Percentiles rank a stretch among this genome's conserved stretches.
phyloP scores from a whole-genome alignment of 2,888 invertebrate species.

The Tetragonisca angustula region DNA sequence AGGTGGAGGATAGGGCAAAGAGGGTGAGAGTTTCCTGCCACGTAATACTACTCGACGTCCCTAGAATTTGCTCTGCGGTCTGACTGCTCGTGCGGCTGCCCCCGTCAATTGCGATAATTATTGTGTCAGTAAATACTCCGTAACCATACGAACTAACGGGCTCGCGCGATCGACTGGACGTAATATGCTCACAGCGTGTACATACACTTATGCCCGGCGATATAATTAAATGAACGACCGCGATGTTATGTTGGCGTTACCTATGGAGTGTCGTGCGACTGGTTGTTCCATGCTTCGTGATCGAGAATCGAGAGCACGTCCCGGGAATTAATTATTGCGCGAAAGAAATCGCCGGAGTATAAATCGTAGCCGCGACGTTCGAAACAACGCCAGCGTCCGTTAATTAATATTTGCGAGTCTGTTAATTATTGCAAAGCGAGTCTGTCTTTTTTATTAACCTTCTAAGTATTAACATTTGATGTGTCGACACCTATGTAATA shows the following conservation, averaged over 20 bases:
- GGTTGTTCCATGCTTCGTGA: not conserved
- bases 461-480: not conserved
- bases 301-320: not conserved
- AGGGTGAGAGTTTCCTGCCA: slow-evolving; percentile 53
- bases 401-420: no score
- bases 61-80: slow-evolving; percentile 81
- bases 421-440: no score
- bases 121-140: slow-evolving; percentile 81
- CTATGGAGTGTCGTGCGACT: not conserved
- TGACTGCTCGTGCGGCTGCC: slow-evolving; percentile 78
- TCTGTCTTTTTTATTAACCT: not conserved
- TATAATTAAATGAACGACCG: slow-evolving; percentile 73
- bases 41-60: slow-evolving; percentile 75
- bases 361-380: not conserved
- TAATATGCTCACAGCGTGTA: slow-evolving; percentile 56
- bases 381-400: not conserved
- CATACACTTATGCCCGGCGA: slow-evolving; percentile 63
- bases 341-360: not conserved
- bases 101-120: slow-evolving; percentile 82
- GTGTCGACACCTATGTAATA: no score
- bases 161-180: slow-evolving; percentile 52
- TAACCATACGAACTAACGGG: slow-evolving; percentile 68
- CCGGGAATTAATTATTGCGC: slow-evolving; percentile 26
- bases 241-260: slow-evolving; percentile 60
- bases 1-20: slow-evolving; percentile 7